Evolutionary conservation across 92 coral and sea anemone genomes (phyloP), one percentile per base, ranked within the genome.

Genomic region (Chrysogorgia sp.): DNA sequence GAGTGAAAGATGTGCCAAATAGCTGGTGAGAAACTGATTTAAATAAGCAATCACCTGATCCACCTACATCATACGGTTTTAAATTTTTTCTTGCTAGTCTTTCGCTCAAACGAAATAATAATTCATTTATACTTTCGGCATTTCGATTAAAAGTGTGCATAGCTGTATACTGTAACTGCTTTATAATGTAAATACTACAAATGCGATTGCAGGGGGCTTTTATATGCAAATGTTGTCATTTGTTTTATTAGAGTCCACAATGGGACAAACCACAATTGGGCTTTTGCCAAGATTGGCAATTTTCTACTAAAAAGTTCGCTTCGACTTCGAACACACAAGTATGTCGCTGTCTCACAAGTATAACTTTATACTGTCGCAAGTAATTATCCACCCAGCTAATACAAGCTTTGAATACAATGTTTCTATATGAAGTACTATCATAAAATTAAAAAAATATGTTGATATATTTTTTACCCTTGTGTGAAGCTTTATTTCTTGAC

Each of bases 1-100:
- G n/a, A n/a, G n/a, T n/a, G n/a, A n/a, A n/a, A n/a, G 85, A 76
- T 64, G 76, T 35, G 50, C 89, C 69, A 82, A 66, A 81, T n/a
- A 85, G 85, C 71, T 85, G 89, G 67, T 80, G 82, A 52, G 89
- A 85, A 72, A 74, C 86, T 67, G 89, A 72, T 63, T 67, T 86
- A 74, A 86, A 86, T 76, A 86, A 86, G 71, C 86, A 86, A 53
- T 85, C 85, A 64, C 89, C 89, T 67, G n/a, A 79, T 64, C 89
- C 89, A 57, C 82, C 89, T 25, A 86, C 89, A 75, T 86, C 85
- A 34, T 81, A 66, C 61, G 86, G 86, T 81, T 58, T 65, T 58
- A 86, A 76, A n/a, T 84, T 48, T 81, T 76, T 50, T n/a, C 49
- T 71, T 24, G 67, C 40, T 37, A 86, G 63, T 57, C 86, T 82